A percentile compares a stretch with the other conserved stretches of the same genome.
Evolutionary conservation across 30 jellyfish, hydroid and myxozoan genomes (phyloP).

Genomic region (Clytia hemisphaerica): DNA sequence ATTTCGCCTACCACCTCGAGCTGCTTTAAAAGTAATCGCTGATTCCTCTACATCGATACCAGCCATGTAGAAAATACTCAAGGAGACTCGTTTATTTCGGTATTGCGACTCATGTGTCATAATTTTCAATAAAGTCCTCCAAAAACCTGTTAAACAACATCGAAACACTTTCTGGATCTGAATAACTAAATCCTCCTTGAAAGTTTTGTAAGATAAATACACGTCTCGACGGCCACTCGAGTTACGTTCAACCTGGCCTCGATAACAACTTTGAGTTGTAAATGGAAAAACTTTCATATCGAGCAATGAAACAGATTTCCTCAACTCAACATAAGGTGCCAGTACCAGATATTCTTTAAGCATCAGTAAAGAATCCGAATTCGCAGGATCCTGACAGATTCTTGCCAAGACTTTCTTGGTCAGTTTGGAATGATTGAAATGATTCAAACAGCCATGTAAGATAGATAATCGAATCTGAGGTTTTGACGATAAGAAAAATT

Average conservation of each 20-base stretch:
- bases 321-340: slow-evolving; percentile 57
- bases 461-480: slow-evolving; percentile 59
- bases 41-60: slow-evolving; percentile 14
- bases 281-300: slow-evolving; percentile 65
- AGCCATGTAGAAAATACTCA: slow-evolving; percentile 24
- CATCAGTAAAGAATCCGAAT: slow-evolving; percentile 55
- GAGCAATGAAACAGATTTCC: neutral
- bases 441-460: slow-evolving; percentile 67
- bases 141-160: slow-evolving; percentile 18
- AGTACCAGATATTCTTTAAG: slow-evolving; percentile 64
- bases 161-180: slow-evolving; percentile 45
- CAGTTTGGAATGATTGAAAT: slow-evolving; percentile 44
- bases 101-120: slow-evolving; percentile 32
- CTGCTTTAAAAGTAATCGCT: no score
- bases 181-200: slow-evolving; percentile 33
- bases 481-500: slow-evolving; percentile 41
- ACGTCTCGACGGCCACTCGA: slow-evolving; percentile 43
- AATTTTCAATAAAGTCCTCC: slow-evolving; percentile 34
- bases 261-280: slow-evolving; percentile 38
- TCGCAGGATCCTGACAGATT: slow-evolving; percentile 84
- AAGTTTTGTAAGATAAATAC: slow-evolving; percentile 44
- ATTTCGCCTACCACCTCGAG: no score
- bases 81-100: slow-evolving; percentile 43
- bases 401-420: slow-evolving; percentile 55
- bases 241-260: slow-evolving; percentile 75